Conservation (phyloP, 1,140 invertebrate species). For the Drosophila tristis region DNA sequence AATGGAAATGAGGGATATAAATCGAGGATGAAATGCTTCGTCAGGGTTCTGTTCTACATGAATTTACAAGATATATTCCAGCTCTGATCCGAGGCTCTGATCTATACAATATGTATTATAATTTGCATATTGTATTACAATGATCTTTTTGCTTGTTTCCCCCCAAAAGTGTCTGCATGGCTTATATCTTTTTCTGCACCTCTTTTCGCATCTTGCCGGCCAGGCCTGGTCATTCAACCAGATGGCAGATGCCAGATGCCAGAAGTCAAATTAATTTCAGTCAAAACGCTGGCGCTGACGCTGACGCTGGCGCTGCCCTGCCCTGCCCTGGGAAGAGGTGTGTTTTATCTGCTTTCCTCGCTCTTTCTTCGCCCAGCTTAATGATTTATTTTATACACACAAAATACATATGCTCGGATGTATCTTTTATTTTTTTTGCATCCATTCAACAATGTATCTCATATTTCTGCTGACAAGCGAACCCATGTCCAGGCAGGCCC, state of each 20-base stretch:
- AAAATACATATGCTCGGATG: constrained; percentile 50
- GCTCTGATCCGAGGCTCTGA: no score
- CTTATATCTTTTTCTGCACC: constrained; percentile 57
- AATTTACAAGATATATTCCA: no score
- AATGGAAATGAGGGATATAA: no score
- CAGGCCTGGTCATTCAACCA: constrained; percentile 32
- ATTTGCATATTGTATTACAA: constrained; percentile 26
- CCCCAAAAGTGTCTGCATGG: constrained; percentile 55
- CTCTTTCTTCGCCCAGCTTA: constrained; percentile 47
- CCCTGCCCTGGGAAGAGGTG: constrained; percentile 45
- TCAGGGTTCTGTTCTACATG: no score
- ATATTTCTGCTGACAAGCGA: constrained; percentile 50
- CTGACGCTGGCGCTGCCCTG: not conserved
- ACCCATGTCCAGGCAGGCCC: constrained; percentile 21
- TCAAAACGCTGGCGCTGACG: constrained; percentile 16
- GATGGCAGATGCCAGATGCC: constrained; percentile 16
- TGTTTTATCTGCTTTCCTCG: constrained; percentile 45
- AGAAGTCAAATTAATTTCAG: constrained; percentile 68
- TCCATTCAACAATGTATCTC: constrained; percentile 40
- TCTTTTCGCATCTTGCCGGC: constrained; percentile 33
- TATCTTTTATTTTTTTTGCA: constrained; percentile 13
- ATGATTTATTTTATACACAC: constrained; percentile 62
- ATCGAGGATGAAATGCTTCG: no score
- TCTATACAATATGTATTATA: no score
- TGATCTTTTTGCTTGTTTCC: constrained; percentile 26